Percentiles rank a stretch among this genome's conserved stretches.
These are phyloP conservation scores for Porites evermanni DNA, from an alignment of 92 coral and sea anemone species.

Conservation along the genomic window DNA sequence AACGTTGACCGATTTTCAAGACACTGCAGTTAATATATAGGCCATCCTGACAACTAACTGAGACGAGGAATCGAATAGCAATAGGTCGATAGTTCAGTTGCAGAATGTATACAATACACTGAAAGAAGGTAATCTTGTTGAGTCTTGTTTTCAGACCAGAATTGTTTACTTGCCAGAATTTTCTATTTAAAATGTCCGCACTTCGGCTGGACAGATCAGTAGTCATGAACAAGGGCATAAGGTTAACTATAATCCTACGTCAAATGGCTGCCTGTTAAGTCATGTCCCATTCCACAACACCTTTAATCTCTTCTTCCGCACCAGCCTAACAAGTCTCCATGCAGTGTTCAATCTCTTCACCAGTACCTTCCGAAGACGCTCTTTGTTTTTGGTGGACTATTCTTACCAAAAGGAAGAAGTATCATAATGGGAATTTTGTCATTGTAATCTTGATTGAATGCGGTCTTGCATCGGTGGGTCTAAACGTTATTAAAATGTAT, in stretches of 20 bases:
- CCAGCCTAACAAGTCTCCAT: neutral
- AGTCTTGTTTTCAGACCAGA: no score
- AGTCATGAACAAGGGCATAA: neutral
- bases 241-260: neutral
- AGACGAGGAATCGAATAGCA: neutral
- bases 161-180: neutral
- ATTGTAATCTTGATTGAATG: neutral
- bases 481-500: neutral
- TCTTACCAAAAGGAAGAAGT: neutral
- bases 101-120: neutral
- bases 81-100: neutral
- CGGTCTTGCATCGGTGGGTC: neutral
- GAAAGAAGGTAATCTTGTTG: neutral
- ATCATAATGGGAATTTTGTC: neutral
- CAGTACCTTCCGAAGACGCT: no score
- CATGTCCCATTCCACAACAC: neutral
- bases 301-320: neutral
- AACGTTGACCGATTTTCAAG: slow-evolving; percentile 12
- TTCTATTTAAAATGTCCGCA: neutral
- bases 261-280: neutral
- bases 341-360: neutral
- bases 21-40: neutral
- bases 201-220: neutral
- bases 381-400: no score
- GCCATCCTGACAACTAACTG: neutral